These are phyloP conservation scores for Chrysaora quinquecirrha DNA, from an alignment of 30 jellyfish, hydroid and myxozoan genomes.

Conservation along the genomic window DNA sequence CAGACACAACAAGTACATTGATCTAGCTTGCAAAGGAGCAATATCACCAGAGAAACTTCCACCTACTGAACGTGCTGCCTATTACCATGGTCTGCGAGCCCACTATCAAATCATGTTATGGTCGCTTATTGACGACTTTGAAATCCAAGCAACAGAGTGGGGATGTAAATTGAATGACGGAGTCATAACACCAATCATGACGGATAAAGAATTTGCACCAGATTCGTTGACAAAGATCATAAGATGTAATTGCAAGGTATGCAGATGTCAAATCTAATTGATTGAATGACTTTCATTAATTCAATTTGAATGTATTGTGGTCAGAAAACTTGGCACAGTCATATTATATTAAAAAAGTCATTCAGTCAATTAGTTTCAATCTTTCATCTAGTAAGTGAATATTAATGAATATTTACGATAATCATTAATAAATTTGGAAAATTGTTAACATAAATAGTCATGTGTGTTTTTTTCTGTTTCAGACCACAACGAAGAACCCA, in stretches of 20 bases:
- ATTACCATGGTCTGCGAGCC: conserved; percentile 12
- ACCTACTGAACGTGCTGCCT: conserved; percentile 24
- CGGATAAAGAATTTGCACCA: conserved; percentile 43
- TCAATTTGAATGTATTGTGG: too few relatives aligned
- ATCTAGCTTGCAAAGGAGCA: conserved; percentile 14
- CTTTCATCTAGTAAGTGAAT: neutral
- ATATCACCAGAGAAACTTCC: conserved; percentile 37
- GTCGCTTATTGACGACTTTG: conserved; percentile 6
- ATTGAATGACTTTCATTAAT: too few relatives aligned
- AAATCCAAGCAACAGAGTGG: conserved; percentile 48
- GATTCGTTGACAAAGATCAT: conserved; percentile 34
- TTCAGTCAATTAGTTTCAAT: neutral
- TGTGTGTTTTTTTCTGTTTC: neutral
- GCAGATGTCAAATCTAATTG: too few relatives aligned
- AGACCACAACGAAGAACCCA: conserved; percentile 21
- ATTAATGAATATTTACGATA: too few relatives aligned
- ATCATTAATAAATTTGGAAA: too few relatives aligned
- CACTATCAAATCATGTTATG: conserved; percentile 6
- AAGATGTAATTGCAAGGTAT: conserved; percentile 29
- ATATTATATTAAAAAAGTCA: too few relatives aligned
- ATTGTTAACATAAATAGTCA: neutral
- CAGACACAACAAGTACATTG: conserved; percentile 2
- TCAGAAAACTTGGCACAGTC: too few relatives aligned
- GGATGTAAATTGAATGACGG: conserved; percentile 43
- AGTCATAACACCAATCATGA: conserved; percentile 44